Base-by-base conservation (phyloP, 2,888 invertebrate genomes). In the Xestia ashworthii region DNA sequence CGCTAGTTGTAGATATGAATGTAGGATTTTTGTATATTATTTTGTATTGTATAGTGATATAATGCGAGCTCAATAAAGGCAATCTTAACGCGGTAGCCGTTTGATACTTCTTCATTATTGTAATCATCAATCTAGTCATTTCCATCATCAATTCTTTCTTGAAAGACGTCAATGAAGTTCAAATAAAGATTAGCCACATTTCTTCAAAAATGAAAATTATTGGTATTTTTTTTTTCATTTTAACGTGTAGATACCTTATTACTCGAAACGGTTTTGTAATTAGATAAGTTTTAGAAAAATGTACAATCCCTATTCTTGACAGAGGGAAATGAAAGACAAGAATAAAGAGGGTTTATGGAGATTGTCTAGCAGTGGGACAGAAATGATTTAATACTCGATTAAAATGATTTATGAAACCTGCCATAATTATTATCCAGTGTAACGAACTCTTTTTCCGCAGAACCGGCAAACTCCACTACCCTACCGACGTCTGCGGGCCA, bases 401-500 rank as follows among this genome's bases (percentile, higher is more conserved):
- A 6, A 58, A 55, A 14, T 3, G 2, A 32, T 60, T 32, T 16
- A 16, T 32, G 16, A 60, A 32, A 58, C 6, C 11, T 8, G 0
- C 6, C 5, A 44, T 19, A 4, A 68, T 5, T 50, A 48, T 55
- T 44, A 65, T 48, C 16, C 46, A 58, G n/a, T 71, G 19, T 65
- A 62, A 76, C 66, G 38, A 62, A 32, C 46, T 55, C 32, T 44
- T 84, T 84, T 25, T 87, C 44, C 64, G 5, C 88, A 98, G 99
- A 94, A 99, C 99, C 84, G 99, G 99, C 76, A 99, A 99, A 95
- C 98, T 99, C 86, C 99, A 99, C 96, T 99, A 99, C 96, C 99
- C 99, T 32, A 99, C 99, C 73, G 99, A 99, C 94, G 99, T 99
- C 3, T 99, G 99, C 95, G 99, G 99, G 67, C 99, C 99, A 74